Conservation (phyloP, 2,113 vertebrate genomes). For the Alligator mississippiensis region DNA sequence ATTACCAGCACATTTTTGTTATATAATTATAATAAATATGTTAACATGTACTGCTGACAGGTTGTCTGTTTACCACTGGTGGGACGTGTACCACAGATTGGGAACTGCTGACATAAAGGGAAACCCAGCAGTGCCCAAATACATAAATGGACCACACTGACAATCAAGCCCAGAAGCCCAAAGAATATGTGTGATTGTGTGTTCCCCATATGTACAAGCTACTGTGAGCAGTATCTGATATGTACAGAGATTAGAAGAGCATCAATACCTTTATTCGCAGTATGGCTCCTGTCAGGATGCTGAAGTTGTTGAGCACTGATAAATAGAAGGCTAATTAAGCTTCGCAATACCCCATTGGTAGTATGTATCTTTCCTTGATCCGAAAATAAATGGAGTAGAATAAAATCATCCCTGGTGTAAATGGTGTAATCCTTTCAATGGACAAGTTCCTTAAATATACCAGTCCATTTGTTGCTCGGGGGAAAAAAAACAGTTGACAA, state of each 20-base stretch:
- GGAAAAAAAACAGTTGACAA: neutral
- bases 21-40: no score
- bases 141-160: neutral
- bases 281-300: neutral
- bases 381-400: neutral
- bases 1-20: no score
- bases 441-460: neutral
- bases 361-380: neutral
- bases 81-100: no score
- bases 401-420: neutral
- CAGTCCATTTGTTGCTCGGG: neutral
- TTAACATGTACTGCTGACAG: no score
- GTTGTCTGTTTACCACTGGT: no score
- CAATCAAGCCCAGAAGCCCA: neutral
- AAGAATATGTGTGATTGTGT: accelerated
- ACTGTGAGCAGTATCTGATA: neutral
- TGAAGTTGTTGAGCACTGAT: neutral
- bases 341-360: neutral
- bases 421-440: neutral
- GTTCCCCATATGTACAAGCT: neutral
- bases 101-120: neutral
- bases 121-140: neutral
- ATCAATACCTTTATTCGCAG: neutral
- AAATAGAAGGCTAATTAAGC: neutral
- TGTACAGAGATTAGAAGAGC: accelerated